Evolutionary conservation across 1,140 invertebrate species (phyloP).

Genomic region (Dufourea novaeangliae): DNA sequence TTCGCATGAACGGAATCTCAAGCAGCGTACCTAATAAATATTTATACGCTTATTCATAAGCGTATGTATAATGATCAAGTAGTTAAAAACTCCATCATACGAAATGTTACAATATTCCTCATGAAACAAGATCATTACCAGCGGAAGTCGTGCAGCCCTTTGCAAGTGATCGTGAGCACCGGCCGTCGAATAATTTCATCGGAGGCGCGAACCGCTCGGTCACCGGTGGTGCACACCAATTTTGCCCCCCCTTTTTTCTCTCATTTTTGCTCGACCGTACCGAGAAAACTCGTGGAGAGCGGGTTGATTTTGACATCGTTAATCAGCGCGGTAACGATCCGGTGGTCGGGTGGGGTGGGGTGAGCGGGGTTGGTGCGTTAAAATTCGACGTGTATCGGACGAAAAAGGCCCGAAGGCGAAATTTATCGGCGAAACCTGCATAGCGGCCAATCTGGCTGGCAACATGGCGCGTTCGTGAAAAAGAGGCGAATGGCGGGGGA

Average conservation of each 20-base stretch:
- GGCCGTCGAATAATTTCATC: neutral
- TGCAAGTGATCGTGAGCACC: neutral
- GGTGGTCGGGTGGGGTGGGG: no score
- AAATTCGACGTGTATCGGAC: constrained; percentile 67
- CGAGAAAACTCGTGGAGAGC: constrained; percentile 3
- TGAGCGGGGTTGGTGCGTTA: no score
- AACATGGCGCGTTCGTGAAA: constrained; percentile 80
- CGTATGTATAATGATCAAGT: no score
- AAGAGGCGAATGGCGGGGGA: constrained; percentile 62
- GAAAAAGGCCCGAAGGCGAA: constrained; percentile 55
- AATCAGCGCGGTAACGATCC: constrained; percentile 57
- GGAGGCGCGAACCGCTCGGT: constrained; percentile 19
- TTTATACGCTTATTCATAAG: no score
- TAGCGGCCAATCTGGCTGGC: constrained; percentile 72
- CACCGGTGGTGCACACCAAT: neutral
- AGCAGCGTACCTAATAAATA: no score
- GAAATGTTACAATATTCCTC: no score
- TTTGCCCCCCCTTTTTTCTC: neutral
- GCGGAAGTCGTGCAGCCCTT: no score
- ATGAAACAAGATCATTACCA: no score
- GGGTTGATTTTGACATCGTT: constrained; percentile 57
- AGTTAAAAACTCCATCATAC: no score
- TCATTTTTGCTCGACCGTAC: neutral
- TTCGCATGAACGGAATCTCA: no score
- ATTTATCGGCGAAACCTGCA: constrained; percentile 65